Evolutionary conservation across 2,888 invertebrate genomes (phyloP).

Genomic region (Agrochola macilenta): DNA sequence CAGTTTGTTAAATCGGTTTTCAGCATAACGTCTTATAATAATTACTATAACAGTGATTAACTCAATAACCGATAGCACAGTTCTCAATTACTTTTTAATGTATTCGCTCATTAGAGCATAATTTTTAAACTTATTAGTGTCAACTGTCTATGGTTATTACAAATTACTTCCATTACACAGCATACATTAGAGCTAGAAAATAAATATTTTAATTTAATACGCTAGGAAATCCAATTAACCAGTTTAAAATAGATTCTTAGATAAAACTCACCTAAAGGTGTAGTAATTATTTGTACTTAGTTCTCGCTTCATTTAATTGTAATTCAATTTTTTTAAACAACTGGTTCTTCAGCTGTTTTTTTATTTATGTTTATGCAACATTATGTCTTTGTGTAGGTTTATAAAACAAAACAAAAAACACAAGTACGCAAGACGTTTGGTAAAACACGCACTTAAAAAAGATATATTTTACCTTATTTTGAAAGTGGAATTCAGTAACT

Average conservation of each 20-base stretch:
- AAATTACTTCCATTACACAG: slow-evolving; percentile 5
- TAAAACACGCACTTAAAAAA: too few relatives aligned
- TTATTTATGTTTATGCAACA: background rate
- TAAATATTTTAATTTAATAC: background rate
- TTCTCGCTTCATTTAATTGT: background rate
- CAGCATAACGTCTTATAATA: background rate
- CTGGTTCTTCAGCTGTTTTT: background rate
- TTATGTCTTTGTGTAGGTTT: background rate
- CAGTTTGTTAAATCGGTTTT: background rate
- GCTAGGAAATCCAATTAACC: slow-evolving; percentile 1
- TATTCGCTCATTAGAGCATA: slow-evolving; percentile 16
- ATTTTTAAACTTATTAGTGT: slow-evolving; percentile 26
- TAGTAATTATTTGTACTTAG: background rate
- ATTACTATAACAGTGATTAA: background rate
- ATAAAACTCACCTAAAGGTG: background rate
- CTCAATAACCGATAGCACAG: background rate
- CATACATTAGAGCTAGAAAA: background rate
- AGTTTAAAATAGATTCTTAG: background rate
- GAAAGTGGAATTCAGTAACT: background rate
- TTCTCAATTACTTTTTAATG: slow-evolving; percentile 29
- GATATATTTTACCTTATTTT: too few relatives aligned
- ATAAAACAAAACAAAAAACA: too few relatives aligned
- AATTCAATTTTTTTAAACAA: background rate
- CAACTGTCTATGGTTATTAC: slow-evolving; percentile 3
- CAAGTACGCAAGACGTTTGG: background rate